Base-by-base conservation (phyloP, 1,140 invertebrate genomes). In the Temnothorax curvispinosus region DNA sequence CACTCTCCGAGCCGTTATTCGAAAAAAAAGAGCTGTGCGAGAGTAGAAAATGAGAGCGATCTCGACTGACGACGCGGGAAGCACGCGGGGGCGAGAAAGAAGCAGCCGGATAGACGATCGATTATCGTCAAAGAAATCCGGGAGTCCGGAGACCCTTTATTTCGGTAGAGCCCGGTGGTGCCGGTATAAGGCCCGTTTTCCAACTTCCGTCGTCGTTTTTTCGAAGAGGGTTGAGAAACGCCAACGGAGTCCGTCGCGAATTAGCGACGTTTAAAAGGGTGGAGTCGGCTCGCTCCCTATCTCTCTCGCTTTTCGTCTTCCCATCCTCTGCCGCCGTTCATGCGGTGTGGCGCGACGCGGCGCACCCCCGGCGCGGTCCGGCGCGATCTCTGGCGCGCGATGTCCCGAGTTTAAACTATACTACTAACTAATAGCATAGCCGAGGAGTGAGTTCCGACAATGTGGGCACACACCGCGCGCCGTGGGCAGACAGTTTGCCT, bases 361-460 rank as follows among this genome's bases (percentile, higher is more conserved):
- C 56, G 47, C 69, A n/a, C 11, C 71, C 4, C 71, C 69, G 18
- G 15, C 56, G 62, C 52, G 18, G 41, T 4, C 27, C 69, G 18
- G 7, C 81, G 69, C 69, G 52, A 27, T 38, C 72, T 44, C 72
- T 44, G 35, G 52, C 38, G 54, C 41, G 32, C 74, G 78, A 65
- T 85, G 88, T 89, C 75, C 80, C 87, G 88, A 92, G 75, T 92
- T 93, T 92, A 93, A 93, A 90, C 87, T 88, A 91, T 93, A 94
- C 94, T 94, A 94, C 94, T 95, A 95, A 95, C 94, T 95, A 95
- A 95, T 95, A 95, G 95, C 93, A 94, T 94, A 91, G 89, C 82
- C 91, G 91, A 91, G 93, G 92, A 92, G 90, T 93, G 92, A 93
- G 93, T 94, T 76, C 76, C 94, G 94, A 95, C 94, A 94, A 94